Base-by-base conservation (phyloP, 1,140 invertebrate species). In the Matsumurasca onukii region DNA sequence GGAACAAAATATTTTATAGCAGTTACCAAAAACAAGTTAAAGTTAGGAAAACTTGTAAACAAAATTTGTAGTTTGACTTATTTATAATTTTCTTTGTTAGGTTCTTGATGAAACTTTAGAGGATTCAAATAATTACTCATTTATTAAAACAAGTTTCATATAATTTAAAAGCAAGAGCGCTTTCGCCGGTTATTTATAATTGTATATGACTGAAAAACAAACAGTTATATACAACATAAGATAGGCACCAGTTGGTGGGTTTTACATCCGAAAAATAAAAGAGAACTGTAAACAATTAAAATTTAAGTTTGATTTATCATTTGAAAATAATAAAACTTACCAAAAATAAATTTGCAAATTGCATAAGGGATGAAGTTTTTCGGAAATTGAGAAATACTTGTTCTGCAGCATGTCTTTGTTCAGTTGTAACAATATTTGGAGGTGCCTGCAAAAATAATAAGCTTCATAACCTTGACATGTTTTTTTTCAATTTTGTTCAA, bases 341-440 rank as follows among this genome's bases (percentile, higher is more conserved):
- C 84, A 69, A 95, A 81, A 75, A 95, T 91, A 76, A 90, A 84
- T 75, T 87, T 85, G 77, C 93, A 97, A 25, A 94, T 76, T 65
- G 85, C 84, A 78, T 94, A 95, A 31, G 93, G 93, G 87, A 86
- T 80, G 90, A 90, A 15, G 89, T 89, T 78, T 91, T 93, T 17
- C 90, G 83, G 77, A 95, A 93, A 79, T 88, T 86, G 22, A 94
- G 76, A 75, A 95, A 91, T 22, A 95, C 84, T 72, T 81, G 80
- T 80, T 95, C 92, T 22, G 93, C 93, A 71, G 85, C 85, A 75
- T 87, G 87, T 69, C 93, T 80, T 77, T 95, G 91, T 74, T 93
- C 88, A 74, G 84, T 80, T 45, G 86, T 88, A 22, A 95, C 89
- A 69, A 91, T 59, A 80, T 90, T 89, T 72, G 93, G 91, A 55